Base-by-base conservation (phyloP, 35 echinoderm and acorn worm genomes). In the Lytechinus variegatus region DNA sequence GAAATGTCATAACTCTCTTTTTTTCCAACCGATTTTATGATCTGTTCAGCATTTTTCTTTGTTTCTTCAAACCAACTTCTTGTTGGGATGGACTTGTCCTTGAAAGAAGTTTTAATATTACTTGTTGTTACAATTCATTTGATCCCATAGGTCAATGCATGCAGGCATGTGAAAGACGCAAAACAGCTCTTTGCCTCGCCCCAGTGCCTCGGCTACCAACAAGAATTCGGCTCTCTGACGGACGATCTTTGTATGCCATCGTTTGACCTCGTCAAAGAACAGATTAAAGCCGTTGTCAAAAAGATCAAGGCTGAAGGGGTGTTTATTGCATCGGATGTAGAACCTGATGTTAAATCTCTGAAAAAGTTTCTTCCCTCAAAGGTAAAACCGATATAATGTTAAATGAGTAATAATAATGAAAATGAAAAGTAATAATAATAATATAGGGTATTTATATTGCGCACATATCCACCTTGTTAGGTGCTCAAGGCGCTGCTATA, bases 131-230 rank as follows among this genome's bases (percentile, higher is more conserved):
- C 21, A 24, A n/a, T 79, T 19, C 66, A n/a, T 24, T 79, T n/a
- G 16, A 44, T 14, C 88, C 52, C 87, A 60, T 54, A 99, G 98
- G 95, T 95, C 53, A 98, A 96, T 54, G 98, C 96, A 8, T 99
- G 98, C 92, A 97, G 89, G 56, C 98, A 99, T 92, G 95, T 97
- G 16, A 79, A 24, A 5, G 90, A 54, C 12, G 54, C 86, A 3
- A 61, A 60, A 7, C 98, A 99, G 3, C 94, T 99, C 27, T 99
- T 99, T 96, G 98, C 97, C 14, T 99, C 98, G 79, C 96, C 98
- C 2, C 98, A 99, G 87, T 99, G 98, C 92, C 98, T 99, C 1
- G 98, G 98, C 1, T 96, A 96, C 57, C 86, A 95, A 89, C 95
- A 97, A 60, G 98, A 99, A 92, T 94, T 96, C 56, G 98, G 98